phyloP scores from a whole-genome alignment of 1,140 invertebrate species.

The Paraescarpia echinospica region DNA sequence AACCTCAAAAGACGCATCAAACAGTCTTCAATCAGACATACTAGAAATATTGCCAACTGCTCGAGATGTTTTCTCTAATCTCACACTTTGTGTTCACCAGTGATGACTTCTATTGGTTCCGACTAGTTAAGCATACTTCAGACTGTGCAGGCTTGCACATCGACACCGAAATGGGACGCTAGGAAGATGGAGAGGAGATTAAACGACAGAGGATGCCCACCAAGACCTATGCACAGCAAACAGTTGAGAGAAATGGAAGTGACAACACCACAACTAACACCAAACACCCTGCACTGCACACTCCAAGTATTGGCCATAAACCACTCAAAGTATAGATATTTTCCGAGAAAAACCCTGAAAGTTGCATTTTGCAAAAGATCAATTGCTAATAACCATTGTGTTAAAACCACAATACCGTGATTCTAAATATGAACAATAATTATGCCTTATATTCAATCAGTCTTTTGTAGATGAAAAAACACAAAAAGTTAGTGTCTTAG shows the following conservation, averaged over 20 bases:
- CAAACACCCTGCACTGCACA: not conserved
- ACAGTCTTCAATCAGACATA: not conserved
- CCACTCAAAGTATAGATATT: not conserved
- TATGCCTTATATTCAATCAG: no score
- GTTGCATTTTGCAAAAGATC: not conserved
- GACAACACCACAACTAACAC: not conserved
- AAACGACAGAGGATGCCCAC: not conserved
- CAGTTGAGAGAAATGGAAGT: not conserved
- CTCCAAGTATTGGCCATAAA: not conserved
- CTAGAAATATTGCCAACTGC: not conserved
- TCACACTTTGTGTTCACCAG: not conserved
- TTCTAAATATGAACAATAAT: no score
- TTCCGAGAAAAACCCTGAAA: not conserved
- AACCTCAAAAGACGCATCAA: not conserved
- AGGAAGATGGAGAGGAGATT: not conserved
- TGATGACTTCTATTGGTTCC: not conserved
- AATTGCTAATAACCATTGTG: no score
- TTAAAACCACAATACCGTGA: no score
- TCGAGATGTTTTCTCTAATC: not conserved
- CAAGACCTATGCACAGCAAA: not conserved
- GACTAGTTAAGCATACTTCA: not conserved
- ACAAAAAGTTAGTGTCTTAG: no score
- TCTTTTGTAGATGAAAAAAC: no score
- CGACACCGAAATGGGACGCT: not conserved
- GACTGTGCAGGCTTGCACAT: not conserved